These are phyloP conservation scores for Plecotus auritus DNA, from an alignment of 2,113 vertebrate species.

Conservation along the genomic window DNA sequence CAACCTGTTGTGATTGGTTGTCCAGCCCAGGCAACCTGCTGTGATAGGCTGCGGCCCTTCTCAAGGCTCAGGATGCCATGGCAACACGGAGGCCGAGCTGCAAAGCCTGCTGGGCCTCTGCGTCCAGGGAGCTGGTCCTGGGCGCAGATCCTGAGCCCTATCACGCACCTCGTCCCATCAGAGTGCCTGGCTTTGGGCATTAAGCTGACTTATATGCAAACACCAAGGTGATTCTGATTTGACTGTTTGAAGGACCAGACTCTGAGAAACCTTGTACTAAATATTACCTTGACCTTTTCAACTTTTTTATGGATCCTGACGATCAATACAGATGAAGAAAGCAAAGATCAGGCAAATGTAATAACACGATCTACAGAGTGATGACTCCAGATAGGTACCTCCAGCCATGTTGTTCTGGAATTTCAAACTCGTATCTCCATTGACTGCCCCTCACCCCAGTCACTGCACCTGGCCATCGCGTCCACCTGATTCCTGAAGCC, in stretches of 20 bases:
- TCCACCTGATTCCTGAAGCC: background rate
- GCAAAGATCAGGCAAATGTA: background rate
- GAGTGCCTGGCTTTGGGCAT: background rate
- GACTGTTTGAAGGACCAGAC: background rate
- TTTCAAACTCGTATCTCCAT: background rate
- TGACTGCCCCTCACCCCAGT: background rate
- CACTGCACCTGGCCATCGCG: background rate
- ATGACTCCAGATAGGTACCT: background rate
- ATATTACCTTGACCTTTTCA: background rate
- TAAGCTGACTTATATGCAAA: background rate
- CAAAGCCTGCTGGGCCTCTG: background rate
- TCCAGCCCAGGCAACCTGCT: background rate
- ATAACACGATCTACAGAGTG: fast-evolving
- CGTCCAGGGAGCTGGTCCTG: background rate
- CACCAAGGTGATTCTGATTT: background rate
- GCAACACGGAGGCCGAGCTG: background rate
- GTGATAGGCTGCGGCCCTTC: background rate
- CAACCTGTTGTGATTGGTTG: background rate
- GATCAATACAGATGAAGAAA: background rate
- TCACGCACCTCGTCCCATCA: background rate
- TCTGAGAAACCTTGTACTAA: background rate
- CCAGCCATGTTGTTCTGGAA: background rate
- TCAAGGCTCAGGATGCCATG: background rate
- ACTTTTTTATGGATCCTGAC: background rate
- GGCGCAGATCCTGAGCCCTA: background rate